These are phyloP conservation scores for Drymodes brunneopygia DNA, from an alignment of 2,113 vertebrate species.

Conservation along the genomic window DNA sequence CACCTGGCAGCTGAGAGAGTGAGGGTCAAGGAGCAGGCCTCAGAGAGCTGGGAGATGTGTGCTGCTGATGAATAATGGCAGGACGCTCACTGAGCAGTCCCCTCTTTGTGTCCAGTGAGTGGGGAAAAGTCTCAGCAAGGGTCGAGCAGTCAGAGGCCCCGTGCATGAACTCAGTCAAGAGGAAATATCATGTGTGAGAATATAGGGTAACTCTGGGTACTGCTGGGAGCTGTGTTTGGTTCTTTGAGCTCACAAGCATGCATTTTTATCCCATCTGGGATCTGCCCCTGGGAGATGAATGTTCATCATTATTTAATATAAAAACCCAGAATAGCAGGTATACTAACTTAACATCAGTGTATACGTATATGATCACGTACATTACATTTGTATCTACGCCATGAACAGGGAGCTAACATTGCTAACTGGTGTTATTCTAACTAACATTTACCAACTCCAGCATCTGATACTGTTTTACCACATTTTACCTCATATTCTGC, in stretches of 20 bases:
- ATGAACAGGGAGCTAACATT: not conserved
- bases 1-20: not conserved
- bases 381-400: not conserved
- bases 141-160: not conserved
- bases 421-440: not conserved
- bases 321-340: not conserved
- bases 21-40: not conserved
- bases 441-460: not conserved
- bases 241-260: not conserved
- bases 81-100: not conserved
- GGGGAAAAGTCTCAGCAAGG: not conserved
- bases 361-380: too few relatives aligned
- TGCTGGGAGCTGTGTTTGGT: not conserved
- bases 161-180: not conserved
- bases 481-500: not conserved
- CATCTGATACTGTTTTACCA: not conserved
- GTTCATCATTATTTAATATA: not conserved
- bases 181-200: not conserved
- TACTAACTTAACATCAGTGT: not conserved
- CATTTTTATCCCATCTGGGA: not conserved
- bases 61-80: not conserved
- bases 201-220: not conserved
- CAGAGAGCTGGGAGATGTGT: not conserved
- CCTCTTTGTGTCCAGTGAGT: not conserved
- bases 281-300: not conserved